Base-by-base conservation (phyloP, 2,888 invertebrate species). In the Drosophila mayaguana region DNA sequence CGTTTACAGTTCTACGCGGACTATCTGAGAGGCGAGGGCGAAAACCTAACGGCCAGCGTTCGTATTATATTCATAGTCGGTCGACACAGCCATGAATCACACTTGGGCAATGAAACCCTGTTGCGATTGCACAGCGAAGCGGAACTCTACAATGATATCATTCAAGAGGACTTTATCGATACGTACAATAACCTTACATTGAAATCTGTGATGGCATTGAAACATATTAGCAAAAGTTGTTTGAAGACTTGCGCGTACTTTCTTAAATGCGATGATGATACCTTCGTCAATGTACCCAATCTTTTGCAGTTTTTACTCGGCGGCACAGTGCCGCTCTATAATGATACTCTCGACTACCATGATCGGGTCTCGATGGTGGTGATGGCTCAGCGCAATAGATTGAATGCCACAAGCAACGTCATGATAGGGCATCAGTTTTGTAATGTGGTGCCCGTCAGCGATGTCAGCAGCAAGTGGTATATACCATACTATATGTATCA, bases 191-290 rank as follows among this genome's bases (percentile, higher is more conserved):
- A 97, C 94, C 94, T 97, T 77, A 97, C 97, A 0, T 90, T 97
- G 32, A 97, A 97, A 91, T 96, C 97, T 51, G 95, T 97, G 14
- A 96, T 97, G 95, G 95, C 97, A 94, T 91, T 97, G 65, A 97
- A 97, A 91, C 96, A 97, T 96, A 95, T 96, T 25, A 95, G 94
- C 8, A 94, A 94, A 43, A 95, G 95, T 82, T 97, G 97, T 87
- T 64, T 77, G n/a, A 75, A 83, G 14, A 83, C 80, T 92, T 95
- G 95, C 0, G 89, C 95, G 50, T 97, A 95, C 93, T 94, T 97
- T 25, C 94, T 97, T 92, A 97, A 97, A 93, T 96, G 96, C 6
- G 97, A 97, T 80, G 97, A 97, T 80, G 97, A 97, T 84, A 96
- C 97, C 93, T 97, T 96, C 90, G 95, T 97, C 1, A 97, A 97